Base-by-base conservation (phyloP, 2,888 invertebrate genomes). In the Ichneumoninae sp. region DNA sequence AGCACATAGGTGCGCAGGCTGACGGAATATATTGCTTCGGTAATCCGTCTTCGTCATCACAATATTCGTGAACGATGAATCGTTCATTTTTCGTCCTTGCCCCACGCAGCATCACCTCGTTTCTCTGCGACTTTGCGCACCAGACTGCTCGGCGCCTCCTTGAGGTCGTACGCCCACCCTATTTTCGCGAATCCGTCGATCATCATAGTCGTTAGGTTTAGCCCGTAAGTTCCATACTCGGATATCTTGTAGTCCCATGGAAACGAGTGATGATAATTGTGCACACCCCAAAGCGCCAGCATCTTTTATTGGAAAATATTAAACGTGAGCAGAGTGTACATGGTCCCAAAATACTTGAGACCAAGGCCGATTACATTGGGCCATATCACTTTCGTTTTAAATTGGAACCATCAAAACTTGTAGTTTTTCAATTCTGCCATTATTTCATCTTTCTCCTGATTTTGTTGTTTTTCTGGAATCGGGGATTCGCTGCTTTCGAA, bases 111-210 rank as follows among this genome's bases (percentile, higher is more conserved):
- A 84, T 95, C 95, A 5, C 96, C 95, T 47, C 95, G 95, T 68
- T 95, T 95, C 40, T 93, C 92, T 0, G 95, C 94, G 16, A 96
- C 94, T 26, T 94, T 92, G 77, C 92, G 89, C 1, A 96, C 93
- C 1, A 95, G 92, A 0, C 95, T 94, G 10, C 95, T 94, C 0
- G 96, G 95, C 0, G 96, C 96, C 77, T 95, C 92, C 91, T 97
- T 96, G 89, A 97, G 93, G 92, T 98, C 97, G 92, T 97, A 97
- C 0, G 97, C 98, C 96, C 96, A 97, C 22, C 97, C 95, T 65
- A 97, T 94, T 89, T 94, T 94, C 0, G 96, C 95, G 93, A 97
- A 97, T 8, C 95, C 91, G 90, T 98, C 96, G 73, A 98, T 94
- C 73, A 96, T 92, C 54, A 95, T 91, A 0, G 97, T 96, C 1